Conservation (phyloP, 2,888 invertebrate species). For the Orthonevra nobilis region DNA sequence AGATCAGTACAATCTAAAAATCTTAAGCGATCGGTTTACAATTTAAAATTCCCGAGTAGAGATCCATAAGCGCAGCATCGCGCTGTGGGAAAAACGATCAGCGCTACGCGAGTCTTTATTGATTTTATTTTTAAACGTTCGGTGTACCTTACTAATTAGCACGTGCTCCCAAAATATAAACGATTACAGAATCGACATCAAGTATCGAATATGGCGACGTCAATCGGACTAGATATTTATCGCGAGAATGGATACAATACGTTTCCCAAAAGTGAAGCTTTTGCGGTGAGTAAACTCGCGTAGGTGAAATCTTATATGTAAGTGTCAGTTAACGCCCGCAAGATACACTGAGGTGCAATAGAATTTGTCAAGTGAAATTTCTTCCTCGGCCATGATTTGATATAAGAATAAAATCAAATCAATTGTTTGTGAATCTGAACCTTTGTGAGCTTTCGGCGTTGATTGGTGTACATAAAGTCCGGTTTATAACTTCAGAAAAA, state of each 20-base stretch:
- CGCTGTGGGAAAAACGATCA: slow-evolving; percentile 37
- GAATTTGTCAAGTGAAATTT: too few relatives aligned
- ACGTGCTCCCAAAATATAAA: slow-evolving; percentile 10
- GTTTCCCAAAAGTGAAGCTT: background rate
- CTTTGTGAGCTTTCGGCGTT: too few relatives aligned
- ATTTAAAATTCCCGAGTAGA: background rate
- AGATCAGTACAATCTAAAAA: slow-evolving; percentile 39
- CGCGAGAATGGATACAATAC: slow-evolving; percentile 21
- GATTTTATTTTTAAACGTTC: background rate
- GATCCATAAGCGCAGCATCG: background rate
- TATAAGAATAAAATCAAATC: too few relatives aligned
- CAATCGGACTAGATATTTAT: slow-evolving; percentile 18
- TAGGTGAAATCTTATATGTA: too few relatives aligned
- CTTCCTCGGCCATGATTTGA: too few relatives aligned
- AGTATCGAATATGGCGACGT: slow-evolving; percentile 24
- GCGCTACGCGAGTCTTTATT: background rate
- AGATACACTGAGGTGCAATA: too few relatives aligned
- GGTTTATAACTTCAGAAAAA: too few relatives aligned
- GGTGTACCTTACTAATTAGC: slow-evolving; percentile 29
- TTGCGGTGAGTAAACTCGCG: slow-evolving; percentile 42
- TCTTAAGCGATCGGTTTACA: slow-evolving; percentile 41
- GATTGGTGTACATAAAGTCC: too few relatives aligned
- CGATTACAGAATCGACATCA: background rate
- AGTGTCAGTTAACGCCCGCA: too few relatives aligned
- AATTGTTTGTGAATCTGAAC: too few relatives aligned